Conservation (phyloP, 30 jellyfish, hydroid and myxozoan species). For the Pseudorhiza aurosa region DNA sequence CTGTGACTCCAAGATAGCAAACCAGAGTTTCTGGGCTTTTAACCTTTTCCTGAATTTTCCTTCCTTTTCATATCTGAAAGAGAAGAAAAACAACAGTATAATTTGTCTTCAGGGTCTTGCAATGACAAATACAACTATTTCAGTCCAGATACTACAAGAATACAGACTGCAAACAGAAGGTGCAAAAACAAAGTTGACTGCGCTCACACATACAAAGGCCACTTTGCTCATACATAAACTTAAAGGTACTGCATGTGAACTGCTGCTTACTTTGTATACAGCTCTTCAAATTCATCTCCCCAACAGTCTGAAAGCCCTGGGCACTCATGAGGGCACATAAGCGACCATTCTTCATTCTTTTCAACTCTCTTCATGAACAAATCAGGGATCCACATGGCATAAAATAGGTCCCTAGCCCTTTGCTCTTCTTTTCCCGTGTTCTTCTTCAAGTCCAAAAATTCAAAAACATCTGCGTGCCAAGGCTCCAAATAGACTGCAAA, state of each 20-base stretch:
- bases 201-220: no score
- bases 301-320: constrained; percentile 97
- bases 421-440: constrained; percentile 98
- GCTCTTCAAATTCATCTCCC: constrained; percentile 94
- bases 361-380: constrained; percentile 97
- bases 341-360: constrained; percentile 82
- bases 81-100: no score
- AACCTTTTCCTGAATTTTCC: constrained; percentile 76
- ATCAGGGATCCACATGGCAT: constrained; percentile 96
- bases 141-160: no score
- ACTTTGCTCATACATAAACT: neutral
- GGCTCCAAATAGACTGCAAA: constrained; percentile 96
- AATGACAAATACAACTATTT: no score
- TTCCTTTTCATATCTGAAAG: constrained; percentile 75
- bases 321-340: constrained; percentile 98
- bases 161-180: no score
- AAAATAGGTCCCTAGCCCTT: constrained; percentile 93
- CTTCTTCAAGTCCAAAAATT: constrained; percentile 86
- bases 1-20: constrained; percentile 94
- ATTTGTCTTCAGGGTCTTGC: no score
- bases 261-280: constrained; percentile 76
- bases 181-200: no score
- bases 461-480: constrained; percentile 98
- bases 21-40: constrained; percentile 96
- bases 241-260: no score